Base-by-base conservation (phyloP, 2,888 invertebrate genomes). In the Holacanthella duospinosa region DNA sequence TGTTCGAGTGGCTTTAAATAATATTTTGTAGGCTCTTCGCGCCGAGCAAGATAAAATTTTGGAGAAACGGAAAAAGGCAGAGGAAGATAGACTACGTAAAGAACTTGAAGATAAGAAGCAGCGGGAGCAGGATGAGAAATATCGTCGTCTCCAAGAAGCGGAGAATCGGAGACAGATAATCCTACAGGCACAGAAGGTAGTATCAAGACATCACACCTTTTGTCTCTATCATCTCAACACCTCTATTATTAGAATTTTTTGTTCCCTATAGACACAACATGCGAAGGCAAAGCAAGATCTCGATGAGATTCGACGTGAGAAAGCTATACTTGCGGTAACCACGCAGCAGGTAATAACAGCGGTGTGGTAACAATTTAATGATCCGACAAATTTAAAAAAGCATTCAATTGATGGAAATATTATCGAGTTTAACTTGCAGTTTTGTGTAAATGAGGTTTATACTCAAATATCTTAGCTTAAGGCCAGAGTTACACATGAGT, bases 51-150 rank as follows among this genome's bases (percentile, higher is more conserved):
- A 96, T 81, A 89, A 91, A 80, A 88, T 90, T 80, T 85, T 94
- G 86, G 89, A 92, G 75, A 92, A 91, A 80, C 87, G 89, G 80
- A 93, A 93, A 84, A 90, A 92, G 84, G 88, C 89, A 77, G 93
- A 94, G 77, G 95, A 96, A 78, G 94, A 95, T 77, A 88, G 91
- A 78, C 87, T 93, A 77, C 85, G 89, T 75, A 88, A 92, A 76
- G 93, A 93, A 80, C 85, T 89, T 78, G 92, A 93, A 79, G 93
- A 93, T 82, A 93, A 93, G 86, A 93, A 93, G 85, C 89, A 91
- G 78, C 88, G 89, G 74, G 93, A 93, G 77, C 88, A 90, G 75
- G 93, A 93, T 78, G 93, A 93, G 82, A 93, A 93, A 84, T 86
- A 92, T 79, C 85, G 86, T 80, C 89, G 93, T 77, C 84, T 93